These are phyloP conservation scores for Marisa cornuarietis DNA, from an alignment of 1,140 invertebrate species.

Conservation along the genomic window DNA sequence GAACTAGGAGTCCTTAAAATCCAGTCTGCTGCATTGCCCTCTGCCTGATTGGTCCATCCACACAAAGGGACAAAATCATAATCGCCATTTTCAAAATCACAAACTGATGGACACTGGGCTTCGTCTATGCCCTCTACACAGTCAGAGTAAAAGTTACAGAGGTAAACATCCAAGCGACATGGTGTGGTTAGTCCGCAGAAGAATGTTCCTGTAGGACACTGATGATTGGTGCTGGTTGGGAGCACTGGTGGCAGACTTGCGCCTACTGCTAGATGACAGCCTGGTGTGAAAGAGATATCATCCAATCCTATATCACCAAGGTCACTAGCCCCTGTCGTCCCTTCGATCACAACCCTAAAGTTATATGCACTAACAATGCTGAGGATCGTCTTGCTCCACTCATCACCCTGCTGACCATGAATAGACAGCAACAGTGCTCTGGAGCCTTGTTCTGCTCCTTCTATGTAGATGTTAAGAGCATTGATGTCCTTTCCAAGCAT, in stretches of 20 bases:
- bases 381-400: constrained; percentile 53
- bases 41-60: constrained; percentile 43
- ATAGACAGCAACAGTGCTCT: constrained; percentile 40
- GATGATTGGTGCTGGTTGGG: constrained; percentile 37
- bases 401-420: constrained; percentile 39
- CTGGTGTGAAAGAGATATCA: constrained; percentile 69
- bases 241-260: constrained; percentile 40
- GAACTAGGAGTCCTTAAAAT: constrained; percentile 36
- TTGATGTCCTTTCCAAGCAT: constrained; percentile 45
- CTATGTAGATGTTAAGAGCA: constrained; percentile 40
- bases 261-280: constrained; percentile 40
- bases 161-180: constrained; percentile 41
- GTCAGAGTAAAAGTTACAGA: constrained; percentile 78
- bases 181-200: constrained; percentile 35
- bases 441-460: constrained; percentile 38
- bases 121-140: constrained; percentile 54
- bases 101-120: constrained; percentile 40
- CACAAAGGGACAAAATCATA: constrained; percentile 35
- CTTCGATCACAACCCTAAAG: constrained; percentile 54
- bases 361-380: constrained; percentile 26
- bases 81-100: constrained; percentile 40
- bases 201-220: constrained; percentile 49
- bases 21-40: constrained; percentile 43
- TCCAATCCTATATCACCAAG: constrained; percentile 80
- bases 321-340: constrained; percentile 74